Evolutionary conservation across 2,888 invertebrate species (phyloP), one percentile per base, ranked within the genome.

Genomic region (Tachina lurida): DNA sequence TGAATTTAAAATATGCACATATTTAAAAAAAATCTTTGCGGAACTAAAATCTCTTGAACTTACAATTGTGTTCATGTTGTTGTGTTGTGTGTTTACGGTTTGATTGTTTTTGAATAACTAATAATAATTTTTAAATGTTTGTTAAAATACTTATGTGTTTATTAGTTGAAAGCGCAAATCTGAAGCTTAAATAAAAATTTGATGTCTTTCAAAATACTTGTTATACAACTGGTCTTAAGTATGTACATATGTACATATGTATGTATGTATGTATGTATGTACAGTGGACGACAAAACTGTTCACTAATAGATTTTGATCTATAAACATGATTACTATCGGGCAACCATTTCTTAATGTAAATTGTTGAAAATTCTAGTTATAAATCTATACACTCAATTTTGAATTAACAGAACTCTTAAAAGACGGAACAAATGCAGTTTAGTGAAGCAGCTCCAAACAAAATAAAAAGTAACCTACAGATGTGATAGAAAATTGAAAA

Each of bases 151-250:
- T 81, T 70, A 68, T 63, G 31, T 78, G 31, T 10, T 49, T 41
- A 19, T 17, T 43, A 15, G 52, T 62, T 68, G 60, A 58, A 60
- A 62, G 60, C 45, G 54, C 63, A 71, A 13, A 67, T 39, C 15
- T 73, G 43, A 67, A 83, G 86, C 86, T 86, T 86, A 82, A 78
- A 85, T 82, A 78, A 56, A 47, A 85, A 70, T 70, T 82, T 56
- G 5, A 58, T 67, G 79, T 76, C 86, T 83, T 86, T 83, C 65
- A 79, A 86, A 83, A 83, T 86, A 86, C 83, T 86, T 86, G 86
- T 79, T 67, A 12, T 49, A 79, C 86, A 75, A 75, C 31, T 31
- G 31, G 70, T 77, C 75, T 78, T 84, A 63, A 31, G 58, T 76
- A 31, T 73, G 71, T 52, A 47, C 39, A 43, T 62, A 67, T 78